phyloP scores from a whole-genome alignment of 2,113 vertebrate species.

The Anarrhichthys ocellatus region DNA sequence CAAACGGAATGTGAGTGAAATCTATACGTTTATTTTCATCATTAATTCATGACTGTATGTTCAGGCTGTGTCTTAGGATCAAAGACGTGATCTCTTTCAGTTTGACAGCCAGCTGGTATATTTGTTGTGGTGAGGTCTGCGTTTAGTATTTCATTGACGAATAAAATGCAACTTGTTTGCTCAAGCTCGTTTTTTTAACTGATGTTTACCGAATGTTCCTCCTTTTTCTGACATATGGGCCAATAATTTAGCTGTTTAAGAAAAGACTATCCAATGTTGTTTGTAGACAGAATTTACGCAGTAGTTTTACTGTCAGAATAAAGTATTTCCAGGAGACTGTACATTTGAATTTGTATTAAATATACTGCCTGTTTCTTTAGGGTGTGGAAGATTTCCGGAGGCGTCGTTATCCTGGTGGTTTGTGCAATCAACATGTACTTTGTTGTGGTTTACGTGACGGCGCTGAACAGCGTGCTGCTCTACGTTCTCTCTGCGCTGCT shows the following conservation, averaged over 20 bases:
- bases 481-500: slow-evolving; percentile 87
- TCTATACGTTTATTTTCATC: not conserved
- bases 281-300: slow-evolving; percentile 9
- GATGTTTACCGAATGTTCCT: not conserved
- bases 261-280: not conserved
- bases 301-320: not conserved
- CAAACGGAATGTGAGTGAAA: slow-evolving; percentile 92
- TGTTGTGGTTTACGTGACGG: slow-evolving; percentile 90
- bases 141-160: not conserved
- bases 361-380: slow-evolving; percentile 72
- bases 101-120: not conserved
- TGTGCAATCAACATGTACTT: slow-evolving; percentile 97
- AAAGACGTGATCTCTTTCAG: not conserved
- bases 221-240: not conserved
- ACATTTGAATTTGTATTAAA: not conserved
- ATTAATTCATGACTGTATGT: not conserved
- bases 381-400: slow-evolving; percentile 89
- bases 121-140: not conserved
- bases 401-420: slow-evolving; percentile 87
- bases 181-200: not conserved
- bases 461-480: slow-evolving; percentile 84
- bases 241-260: not conserved
- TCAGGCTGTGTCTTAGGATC: not conserved
- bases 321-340: not conserved
- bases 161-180: not conserved